Conservation (phyloP, 2,113 vertebrate species). For the Poicephalus gulielmi region DNA sequence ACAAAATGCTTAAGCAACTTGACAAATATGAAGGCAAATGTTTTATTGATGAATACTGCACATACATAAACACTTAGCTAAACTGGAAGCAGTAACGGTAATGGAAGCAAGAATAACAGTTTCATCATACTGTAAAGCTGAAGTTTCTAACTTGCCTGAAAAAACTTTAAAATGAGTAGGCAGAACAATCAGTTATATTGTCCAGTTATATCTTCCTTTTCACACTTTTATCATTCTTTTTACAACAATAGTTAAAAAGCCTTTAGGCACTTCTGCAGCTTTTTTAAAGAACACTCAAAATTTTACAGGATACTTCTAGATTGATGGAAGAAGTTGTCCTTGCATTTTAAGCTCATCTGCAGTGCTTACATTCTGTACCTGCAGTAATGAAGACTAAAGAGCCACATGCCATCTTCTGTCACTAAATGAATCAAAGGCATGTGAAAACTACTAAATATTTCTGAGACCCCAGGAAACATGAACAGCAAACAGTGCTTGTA, state of each 20-base stretch:
- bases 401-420: not conserved
- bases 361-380: conserved; percentile 44
- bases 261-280: conserved; percentile 47
- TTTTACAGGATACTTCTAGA: conserved; percentile 66
- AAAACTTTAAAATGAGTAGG: conserved; percentile 40
- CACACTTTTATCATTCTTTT: conserved; percentile 58
- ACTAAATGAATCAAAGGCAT: not conserved
- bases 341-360: conserved; percentile 41
- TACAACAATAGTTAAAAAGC: conserved; percentile 59
- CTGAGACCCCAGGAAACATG: not conserved
- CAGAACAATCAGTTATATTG: conserved; percentile 13
- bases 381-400: conserved; percentile 44
- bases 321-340: conserved; percentile 42
- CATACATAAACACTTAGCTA: not conserved
- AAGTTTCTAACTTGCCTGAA: not conserved
- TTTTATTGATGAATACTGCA: conserved; percentile 46
- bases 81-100: conserved; percentile 28
- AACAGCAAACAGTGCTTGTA: not conserved
- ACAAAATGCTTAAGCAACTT: not conserved
- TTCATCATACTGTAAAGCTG: not conserved
- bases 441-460: conserved; percentile 34
- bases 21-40: conserved; percentile 11
- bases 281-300: conserved; percentile 59
- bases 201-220: conserved; percentile 16
- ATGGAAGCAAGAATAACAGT: not conserved